Conservation (phyloP, 1,140 invertebrate genomes). For the Ceratina japonica region DNA sequence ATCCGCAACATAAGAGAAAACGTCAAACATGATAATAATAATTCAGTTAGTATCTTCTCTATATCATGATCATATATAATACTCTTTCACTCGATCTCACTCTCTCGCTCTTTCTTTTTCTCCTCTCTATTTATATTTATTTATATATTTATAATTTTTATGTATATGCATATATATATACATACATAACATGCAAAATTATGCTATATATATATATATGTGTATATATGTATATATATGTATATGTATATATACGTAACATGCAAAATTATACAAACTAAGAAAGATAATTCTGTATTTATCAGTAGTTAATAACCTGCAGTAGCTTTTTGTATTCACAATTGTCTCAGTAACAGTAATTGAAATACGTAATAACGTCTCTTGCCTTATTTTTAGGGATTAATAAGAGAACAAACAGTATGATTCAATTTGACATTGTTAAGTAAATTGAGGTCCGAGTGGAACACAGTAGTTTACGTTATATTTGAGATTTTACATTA, state of each 20-base stretch:
- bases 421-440: slow-evolving; percentile 59
- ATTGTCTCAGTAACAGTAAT: slow-evolving; percentile 50
- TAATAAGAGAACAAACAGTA: slow-evolving; percentile 53
- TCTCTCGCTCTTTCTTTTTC: not conserved
- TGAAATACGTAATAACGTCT: slow-evolving; percentile 60
- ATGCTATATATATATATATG: slow-evolving; percentile 52
- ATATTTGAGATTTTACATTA: not conserved
- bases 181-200: slow-evolving; percentile 69
- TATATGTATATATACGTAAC: slow-evolving; percentile 57
- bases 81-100: slow-evolving; percentile 17
- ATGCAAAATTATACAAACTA: slow-evolving; percentile 70
- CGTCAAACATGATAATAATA: slow-evolving; percentile 53
- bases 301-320: slow-evolving; percentile 53
- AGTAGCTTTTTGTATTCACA: slow-evolving; percentile 59
- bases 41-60: slow-evolving; percentile 46
- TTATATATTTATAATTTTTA: slow-evolving; percentile 35
- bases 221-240: slow-evolving; percentile 39
- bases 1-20: slow-evolving; percentile 58
- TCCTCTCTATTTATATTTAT: slow-evolving; percentile 34
- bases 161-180: slow-evolving; percentile 54
- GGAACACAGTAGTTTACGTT: not conserved
- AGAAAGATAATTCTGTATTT: slow-evolving; percentile 61
- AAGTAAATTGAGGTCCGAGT: slow-evolving; percentile 62
- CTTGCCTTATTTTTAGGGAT: slow-evolving; percentile 40
- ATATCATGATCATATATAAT: slow-evolving; percentile 52